These are phyloP conservation scores for Anas georgica DNA, from an alignment of 2,797 vertebrate species.

Conservation along the genomic window DNA sequence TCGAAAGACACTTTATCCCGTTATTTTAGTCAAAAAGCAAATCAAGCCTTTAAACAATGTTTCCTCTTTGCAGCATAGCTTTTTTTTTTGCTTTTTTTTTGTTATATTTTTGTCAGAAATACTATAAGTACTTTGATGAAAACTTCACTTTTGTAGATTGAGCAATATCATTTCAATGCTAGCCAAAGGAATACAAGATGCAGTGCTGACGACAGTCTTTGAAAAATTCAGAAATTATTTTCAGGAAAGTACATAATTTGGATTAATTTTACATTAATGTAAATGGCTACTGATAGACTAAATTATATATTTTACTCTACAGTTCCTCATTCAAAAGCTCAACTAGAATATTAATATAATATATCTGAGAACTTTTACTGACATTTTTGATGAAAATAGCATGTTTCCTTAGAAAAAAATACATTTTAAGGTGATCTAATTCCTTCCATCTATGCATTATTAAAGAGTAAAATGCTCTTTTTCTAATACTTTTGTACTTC, in stretches of 20 bases:
- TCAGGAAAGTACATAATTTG: not conserved
- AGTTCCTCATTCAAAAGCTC: slow-evolving; percentile 7
- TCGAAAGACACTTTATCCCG: not conserved
- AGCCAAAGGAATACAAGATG: not conserved
- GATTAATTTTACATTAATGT: not conserved
- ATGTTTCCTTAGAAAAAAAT: not conserved
- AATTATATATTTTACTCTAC: not conserved
- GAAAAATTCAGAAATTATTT: slow-evolving; percentile 43
- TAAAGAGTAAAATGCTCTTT: not conserved
- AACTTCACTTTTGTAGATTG: not conserved
- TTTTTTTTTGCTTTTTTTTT: not conserved
- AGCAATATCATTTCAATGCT: not conserved
- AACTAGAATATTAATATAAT: not conserved
- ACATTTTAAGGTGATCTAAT: not conserved
- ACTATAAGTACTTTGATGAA: not conserved
- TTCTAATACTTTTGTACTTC: not conserved
- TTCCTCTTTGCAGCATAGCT: not conserved
- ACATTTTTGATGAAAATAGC: not conserved
- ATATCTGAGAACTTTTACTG: not conserved
- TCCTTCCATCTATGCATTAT: not conserved
- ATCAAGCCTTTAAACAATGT: not conserved
- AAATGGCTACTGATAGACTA: not conserved
- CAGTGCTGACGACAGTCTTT: not conserved
- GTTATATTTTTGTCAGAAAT: not conserved
- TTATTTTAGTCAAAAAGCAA: not conserved